These are phyloP conservation scores for Gibbula magus DNA, from an alignment of 2,888 invertebrate genomes.

Conservation along the genomic window DNA sequence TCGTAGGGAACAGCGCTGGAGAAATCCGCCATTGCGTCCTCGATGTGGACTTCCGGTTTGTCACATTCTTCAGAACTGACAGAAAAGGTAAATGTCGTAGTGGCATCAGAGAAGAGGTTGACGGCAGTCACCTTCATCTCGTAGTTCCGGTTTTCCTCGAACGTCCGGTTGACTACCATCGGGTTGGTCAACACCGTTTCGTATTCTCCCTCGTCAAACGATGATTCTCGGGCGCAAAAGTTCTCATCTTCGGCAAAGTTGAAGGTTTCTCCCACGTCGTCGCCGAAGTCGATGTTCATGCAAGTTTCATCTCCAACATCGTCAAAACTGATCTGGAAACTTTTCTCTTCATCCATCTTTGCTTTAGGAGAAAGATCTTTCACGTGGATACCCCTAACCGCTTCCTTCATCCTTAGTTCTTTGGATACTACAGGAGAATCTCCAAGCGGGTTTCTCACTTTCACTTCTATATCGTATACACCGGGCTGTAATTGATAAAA, in stretches of 20 bases:
- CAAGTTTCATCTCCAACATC: conserved; percentile 56
- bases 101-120: conserved; percentile 1
- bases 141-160: background rate
- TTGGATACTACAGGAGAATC: background rate
- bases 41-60: conserved; percentile 2
- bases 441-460: background rate
- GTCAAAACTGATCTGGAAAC: conserved; percentile 51
- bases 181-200: background rate
- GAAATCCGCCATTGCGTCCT: conserved; percentile 24
- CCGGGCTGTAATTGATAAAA: background rate
- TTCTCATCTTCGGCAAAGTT: background rate
- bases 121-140: background rate
- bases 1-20: conserved; percentile 27
- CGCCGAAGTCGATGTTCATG: conserved; percentile 58
- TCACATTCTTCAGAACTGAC: background rate
- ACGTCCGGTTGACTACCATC: background rate
- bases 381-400: background rate
- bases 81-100: background rate
- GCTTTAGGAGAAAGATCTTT: background rate
- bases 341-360: conserved; percentile 38
- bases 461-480: background rate
- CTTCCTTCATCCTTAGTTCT: background rate
- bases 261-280: conserved; percentile 30
- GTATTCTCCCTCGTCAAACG: background rate
- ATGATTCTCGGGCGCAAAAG: background rate